These are phyloP conservation scores for Rhinella marina DNA, from an alignment of 2,797 vertebrate species.

Conservation along the genomic window DNA sequence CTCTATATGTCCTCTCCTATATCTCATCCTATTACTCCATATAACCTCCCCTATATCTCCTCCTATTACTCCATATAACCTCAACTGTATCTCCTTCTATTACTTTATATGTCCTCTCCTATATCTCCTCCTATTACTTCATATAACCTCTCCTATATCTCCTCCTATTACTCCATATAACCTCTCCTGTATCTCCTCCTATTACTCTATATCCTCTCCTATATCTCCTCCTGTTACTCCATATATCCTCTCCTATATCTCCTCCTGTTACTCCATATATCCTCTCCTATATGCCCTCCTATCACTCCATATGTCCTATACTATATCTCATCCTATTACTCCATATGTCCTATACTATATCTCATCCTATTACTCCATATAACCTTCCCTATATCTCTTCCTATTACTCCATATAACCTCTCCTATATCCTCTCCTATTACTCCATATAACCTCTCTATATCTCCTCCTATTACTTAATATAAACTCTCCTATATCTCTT, in stretches of 20 bases:
- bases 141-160: not conserved
- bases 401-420: not conserved
- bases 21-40: conserved; percentile 1
- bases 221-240: not conserved
- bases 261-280: not conserved
- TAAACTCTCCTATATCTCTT: not conserved
- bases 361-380: conserved; percentile 1
- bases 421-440: not conserved
- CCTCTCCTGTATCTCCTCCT: not conserved
- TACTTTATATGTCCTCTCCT: not conserved
- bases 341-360: not conserved
- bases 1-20: not conserved
- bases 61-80: not conserved
- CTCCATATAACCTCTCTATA: not conserved
- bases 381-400: not conserved
- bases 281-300: not conserved
- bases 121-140: conserved; percentile 10
- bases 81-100: not conserved
- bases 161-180: not conserved
- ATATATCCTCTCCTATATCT: conserved; percentile 3
- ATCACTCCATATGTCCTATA: not conserved
- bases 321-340: not conserved
- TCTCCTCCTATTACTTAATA: conserved; percentile 4
- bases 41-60: not conserved
- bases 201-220: not conserved